phyloP scores from a whole-genome alignment of 1,140 invertebrate genomes.

The Agraylea sexmaculata region DNA sequence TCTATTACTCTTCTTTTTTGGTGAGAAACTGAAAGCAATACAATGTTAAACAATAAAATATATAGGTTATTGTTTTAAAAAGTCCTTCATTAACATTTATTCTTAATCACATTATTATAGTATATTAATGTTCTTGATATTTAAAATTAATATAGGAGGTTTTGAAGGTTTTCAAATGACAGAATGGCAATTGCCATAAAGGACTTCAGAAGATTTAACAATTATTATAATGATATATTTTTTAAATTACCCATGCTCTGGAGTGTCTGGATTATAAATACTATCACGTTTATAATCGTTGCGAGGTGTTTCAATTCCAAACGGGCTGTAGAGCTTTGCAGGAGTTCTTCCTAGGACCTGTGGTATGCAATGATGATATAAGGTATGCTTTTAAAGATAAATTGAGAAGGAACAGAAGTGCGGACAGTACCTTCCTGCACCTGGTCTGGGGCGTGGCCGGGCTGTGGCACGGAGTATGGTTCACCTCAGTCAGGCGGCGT shows the following conservation, averaged over 20 bases:
- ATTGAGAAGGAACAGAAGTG: constrained; percentile 4
- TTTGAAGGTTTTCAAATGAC: too few relatives aligned
- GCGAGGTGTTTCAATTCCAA: constrained; percentile 36
- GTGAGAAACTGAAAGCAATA: too few relatives aligned
- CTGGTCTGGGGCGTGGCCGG: constrained; percentile 16
- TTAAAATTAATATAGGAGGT: too few relatives aligned
- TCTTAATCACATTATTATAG: too few relatives aligned
- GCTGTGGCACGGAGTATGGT: constrained; percentile 15
- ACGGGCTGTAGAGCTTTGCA: constrained; percentile 37
- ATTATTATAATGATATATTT: too few relatives aligned
- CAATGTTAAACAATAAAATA: too few relatives aligned
- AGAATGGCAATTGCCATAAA: too few relatives aligned
- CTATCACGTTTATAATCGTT: constrained; percentile 28
- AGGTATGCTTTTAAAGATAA: not conserved
- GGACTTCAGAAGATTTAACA: too few relatives aligned
- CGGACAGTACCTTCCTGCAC: constrained; percentile 12
- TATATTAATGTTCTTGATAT: too few relatives aligned
- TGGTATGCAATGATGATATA: constrained; percentile 1
- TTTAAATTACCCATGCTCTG: constrained; percentile 39
- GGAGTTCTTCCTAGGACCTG: constrained; percentile 33
- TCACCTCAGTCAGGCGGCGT: constrained; percentile 32
- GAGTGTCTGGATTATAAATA: constrained; percentile 36
- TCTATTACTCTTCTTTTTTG: too few relatives aligned
- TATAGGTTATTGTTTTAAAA: too few relatives aligned
- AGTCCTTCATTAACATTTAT: too few relatives aligned